Evolutionary conservation across 2,113 vertebrate genomes (phyloP).

Genomic region (Empidonax traillii): DNA sequence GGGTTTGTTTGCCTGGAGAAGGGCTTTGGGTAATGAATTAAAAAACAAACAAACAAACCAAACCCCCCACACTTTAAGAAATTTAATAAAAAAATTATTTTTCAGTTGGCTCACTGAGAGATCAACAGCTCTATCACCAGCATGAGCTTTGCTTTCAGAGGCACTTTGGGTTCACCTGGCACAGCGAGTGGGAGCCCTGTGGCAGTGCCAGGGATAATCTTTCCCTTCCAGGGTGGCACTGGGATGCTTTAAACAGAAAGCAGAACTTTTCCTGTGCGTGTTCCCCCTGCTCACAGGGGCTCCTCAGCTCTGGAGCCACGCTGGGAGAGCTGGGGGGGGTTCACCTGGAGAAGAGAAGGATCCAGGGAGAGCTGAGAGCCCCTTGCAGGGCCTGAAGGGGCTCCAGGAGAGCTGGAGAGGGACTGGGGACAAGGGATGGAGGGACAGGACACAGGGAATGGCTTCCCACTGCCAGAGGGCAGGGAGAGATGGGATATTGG

Average conservation of each 20-base stretch:
- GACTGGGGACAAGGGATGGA: background rate
- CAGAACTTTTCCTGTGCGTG: background rate
- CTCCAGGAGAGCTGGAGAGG: background rate
- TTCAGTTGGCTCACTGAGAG: background rate
- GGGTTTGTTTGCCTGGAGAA: background rate
- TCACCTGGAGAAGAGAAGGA: background rate
- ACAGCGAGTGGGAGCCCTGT: background rate
- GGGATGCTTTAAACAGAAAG: background rate
- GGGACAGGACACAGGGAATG: background rate
- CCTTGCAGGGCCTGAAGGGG: background rate
- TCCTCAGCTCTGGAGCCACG: background rate
- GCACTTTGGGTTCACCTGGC: too few relatives aligned
- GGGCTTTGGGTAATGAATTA: background rate
- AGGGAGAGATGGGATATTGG: background rate
- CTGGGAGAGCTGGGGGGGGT: background rate
- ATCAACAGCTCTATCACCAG: background rate
- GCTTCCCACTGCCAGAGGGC: background rate
- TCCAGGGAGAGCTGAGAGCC: too few relatives aligned
- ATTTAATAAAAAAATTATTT: background rate
- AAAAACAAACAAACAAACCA: background rate
- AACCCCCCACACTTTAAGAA: too few relatives aligned
- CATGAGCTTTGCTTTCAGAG: background rate
- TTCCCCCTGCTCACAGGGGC: background rate
- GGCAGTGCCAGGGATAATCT: background rate
- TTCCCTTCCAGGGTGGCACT: background rate